Conservation (phyloP, 2,113 vertebrate genomes). For the Rhodinocichla rosea region DNA sequence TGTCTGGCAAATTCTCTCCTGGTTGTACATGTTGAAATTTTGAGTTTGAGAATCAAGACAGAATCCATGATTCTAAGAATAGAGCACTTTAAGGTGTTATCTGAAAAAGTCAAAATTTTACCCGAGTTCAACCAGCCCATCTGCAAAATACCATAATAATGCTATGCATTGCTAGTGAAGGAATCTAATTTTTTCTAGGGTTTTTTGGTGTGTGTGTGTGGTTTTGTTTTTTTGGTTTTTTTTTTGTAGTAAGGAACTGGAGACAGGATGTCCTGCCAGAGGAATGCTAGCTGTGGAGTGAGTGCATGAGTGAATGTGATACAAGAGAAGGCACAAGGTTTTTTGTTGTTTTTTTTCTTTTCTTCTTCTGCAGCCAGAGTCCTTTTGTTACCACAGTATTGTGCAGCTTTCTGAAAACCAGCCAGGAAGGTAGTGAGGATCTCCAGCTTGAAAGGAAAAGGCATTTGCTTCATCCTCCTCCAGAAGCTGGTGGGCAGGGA, state of each 20-base stretch:
- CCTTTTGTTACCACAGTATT: neutral
- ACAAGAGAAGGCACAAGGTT: neutral
- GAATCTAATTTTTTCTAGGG: neutral
- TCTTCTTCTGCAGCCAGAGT: neutral
- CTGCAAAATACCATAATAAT: neutral
- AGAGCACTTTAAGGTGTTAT: neutral
- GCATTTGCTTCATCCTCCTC: neutral
- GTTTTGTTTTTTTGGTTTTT: neutral
- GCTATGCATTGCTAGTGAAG: neutral
- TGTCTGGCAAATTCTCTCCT: neutral
- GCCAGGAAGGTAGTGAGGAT: neutral
- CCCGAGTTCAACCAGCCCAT: neutral
- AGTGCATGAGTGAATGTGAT: neutral
- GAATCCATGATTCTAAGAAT: neutral
- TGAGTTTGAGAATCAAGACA: neutral
- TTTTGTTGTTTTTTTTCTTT: neutral
- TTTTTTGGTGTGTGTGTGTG: neutral
- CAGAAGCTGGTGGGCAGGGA: neutral
- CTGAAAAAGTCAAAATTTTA: neutral
- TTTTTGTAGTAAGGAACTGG: neutral
- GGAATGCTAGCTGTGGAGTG: neutral
- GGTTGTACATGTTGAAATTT: neutral
- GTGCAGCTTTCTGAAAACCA: neutral
- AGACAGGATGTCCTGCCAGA: slow-evolving; percentile 38
- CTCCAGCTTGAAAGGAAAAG: neutral